Percentiles rank a stretch among this genome's conserved stretches.
Evolutionary conservation across 2,888 invertebrate genomes (phyloP).

Genomic region (Drepanosiphum platanoidis): DNA sequence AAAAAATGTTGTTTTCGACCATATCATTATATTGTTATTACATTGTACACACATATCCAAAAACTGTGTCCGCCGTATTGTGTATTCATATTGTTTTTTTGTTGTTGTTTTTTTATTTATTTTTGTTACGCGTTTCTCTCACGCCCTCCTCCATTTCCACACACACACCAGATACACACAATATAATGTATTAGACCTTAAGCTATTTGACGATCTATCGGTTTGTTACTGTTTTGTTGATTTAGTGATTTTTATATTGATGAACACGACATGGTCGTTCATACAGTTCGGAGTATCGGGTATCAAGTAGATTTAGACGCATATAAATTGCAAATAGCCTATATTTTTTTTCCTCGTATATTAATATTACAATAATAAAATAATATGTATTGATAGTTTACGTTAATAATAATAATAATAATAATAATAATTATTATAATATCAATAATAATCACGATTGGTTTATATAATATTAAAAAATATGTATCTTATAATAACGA

Average conservation of each 20-base stretch:
- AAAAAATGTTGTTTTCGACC: slow-evolving; percentile 28
- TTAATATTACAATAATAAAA: slow-evolving; percentile 26
- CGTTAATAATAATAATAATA: slow-evolving; percentile 35
- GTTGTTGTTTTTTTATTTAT: no score
- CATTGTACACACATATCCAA: slow-evolving; percentile 32
- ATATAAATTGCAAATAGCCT: slow-evolving; percentile 52
- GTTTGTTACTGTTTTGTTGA: slow-evolving; percentile 56
- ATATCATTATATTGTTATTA: slow-evolving; percentile 39
- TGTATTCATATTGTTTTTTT: neutral
- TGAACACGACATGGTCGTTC: slow-evolving; percentile 62
- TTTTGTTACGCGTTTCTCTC: neutral
- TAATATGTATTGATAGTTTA: slow-evolving; percentile 31
- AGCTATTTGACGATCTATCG: slow-evolving; percentile 43
- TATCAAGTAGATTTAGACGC: slow-evolving; percentile 62
- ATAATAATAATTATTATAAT: slow-evolving; percentile 10
- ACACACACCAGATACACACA: slow-evolving; percentile 2
- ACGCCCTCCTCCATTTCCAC: neutral
- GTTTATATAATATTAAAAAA: slow-evolving; percentile 22
- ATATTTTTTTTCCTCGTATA: slow-evolving; percentile 46
- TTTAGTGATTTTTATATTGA: slow-evolving; percentile 59
- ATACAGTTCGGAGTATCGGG: slow-evolving; percentile 62
- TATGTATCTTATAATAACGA: neutral
- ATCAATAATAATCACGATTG: slow-evolving; percentile 33
- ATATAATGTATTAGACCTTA: slow-evolving; percentile 40
- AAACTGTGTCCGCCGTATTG: slow-evolving; percentile 26